Evolutionary conservation across 2,113 vertebrate genomes (phyloP).

Genomic region (Mixornis gularis): DNA sequence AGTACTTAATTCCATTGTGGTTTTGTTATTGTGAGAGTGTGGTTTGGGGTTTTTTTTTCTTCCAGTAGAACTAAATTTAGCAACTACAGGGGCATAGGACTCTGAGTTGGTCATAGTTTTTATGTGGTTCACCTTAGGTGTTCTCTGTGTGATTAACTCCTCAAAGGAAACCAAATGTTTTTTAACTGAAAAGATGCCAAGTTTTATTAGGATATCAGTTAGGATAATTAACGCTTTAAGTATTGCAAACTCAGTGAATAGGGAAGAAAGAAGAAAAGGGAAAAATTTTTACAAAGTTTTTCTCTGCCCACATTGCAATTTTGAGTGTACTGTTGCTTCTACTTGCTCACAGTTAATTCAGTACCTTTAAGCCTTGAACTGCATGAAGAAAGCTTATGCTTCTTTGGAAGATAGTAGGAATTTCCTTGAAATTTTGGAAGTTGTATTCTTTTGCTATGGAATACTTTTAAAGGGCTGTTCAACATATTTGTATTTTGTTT

Average conservation of each 20-base stretch:
- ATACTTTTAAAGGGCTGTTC: background rate
- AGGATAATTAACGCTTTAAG: background rate
- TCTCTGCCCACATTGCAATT: background rate
- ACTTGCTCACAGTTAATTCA: background rate
- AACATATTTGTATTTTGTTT: background rate
- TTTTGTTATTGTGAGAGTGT: background rate
- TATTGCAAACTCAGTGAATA: background rate
- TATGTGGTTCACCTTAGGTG: background rate
- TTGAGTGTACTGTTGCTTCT: background rate
- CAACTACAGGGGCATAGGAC: background rate
- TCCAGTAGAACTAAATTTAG: background rate
- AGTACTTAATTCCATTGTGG: background rate
- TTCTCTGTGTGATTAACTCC: background rate
- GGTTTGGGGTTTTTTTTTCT: background rate
- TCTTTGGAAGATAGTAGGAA: background rate
- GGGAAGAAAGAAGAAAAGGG: background rate
- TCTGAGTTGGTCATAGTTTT: background rate
- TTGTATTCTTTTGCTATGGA: background rate
- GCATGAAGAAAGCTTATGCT: background rate
- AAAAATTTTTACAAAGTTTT: background rate
- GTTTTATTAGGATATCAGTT: background rate
- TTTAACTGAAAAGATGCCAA: background rate
- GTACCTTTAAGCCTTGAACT: background rate
- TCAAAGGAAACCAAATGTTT: background rate
- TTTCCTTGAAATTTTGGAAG: background rate